Conservation (phyloP, 2,888 invertebrate species). For the Bembecia ichneumoniformis region DNA sequence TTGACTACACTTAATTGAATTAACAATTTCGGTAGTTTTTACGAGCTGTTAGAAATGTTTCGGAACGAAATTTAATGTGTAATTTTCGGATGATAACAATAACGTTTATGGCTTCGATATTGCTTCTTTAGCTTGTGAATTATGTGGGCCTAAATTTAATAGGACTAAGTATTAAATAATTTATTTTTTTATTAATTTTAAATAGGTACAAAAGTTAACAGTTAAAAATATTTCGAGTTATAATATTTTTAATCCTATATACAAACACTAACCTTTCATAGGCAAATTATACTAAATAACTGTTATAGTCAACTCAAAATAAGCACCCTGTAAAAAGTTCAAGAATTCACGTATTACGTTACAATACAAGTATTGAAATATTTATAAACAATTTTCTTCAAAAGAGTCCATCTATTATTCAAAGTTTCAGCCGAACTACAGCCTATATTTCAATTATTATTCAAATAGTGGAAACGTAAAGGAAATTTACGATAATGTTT, state of each 20-base stretch:
- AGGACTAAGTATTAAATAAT: no score
- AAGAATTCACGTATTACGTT: background rate
- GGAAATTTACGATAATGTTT: constrained; percentile 37
- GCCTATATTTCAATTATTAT: constrained; percentile 19
- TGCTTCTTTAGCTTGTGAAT: constrained; percentile 35
- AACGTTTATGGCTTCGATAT: constrained; percentile 50
- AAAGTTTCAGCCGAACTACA: background rate
- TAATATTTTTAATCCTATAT: no score
- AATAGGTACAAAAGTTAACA: no score
- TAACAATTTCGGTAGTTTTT: constrained; percentile 61
- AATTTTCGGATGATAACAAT: constrained; percentile 58
- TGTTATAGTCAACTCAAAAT: background rate
- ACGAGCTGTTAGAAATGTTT: constrained; percentile 56
- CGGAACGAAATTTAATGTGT: constrained; percentile 54
- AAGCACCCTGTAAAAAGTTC: background rate
- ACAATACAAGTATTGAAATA: background rate
- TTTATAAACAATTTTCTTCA: background rate
- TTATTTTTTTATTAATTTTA: no score
- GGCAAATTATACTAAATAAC: no score
- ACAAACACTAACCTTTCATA: no score
- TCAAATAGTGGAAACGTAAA: constrained; percentile 29
- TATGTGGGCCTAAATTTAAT: background rate
- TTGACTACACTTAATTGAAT: constrained; percentile 69
- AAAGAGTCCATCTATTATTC: background rate
- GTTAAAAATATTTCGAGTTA: no score